These are phyloP conservation scores for Phthorimaea operculella DNA, from an alignment of 1,140 invertebrate species.

Conservation along the genomic window DNA sequence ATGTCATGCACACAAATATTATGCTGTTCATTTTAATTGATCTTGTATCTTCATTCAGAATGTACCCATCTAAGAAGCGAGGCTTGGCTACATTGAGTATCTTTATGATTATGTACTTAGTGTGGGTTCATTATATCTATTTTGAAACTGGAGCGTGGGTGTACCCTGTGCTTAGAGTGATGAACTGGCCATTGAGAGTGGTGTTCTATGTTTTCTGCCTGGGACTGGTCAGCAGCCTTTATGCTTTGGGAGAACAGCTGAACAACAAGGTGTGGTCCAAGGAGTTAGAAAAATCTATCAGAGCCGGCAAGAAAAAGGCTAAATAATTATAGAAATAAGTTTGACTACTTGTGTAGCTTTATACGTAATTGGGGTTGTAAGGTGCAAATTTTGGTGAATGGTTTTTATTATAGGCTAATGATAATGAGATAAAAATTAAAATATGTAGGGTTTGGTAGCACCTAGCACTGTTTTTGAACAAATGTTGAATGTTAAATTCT, in stretches of 20 bases:
- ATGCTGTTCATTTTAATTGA: constrained; percentile 62
- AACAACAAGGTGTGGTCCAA: constrained; percentile 80
- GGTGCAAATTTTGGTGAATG: constrained; percentile 1
- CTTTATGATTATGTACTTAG: constrained; percentile 77
- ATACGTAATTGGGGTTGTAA: neutral
- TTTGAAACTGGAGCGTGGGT: constrained; percentile 83
- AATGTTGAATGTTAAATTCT: neutral
- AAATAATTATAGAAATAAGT: constrained; percentile 39
- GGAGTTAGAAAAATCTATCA: constrained; percentile 68
- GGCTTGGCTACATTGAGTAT: constrained; percentile 70
- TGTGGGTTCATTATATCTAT: constrained; percentile 83
- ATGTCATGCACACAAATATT: constrained; percentile 73
- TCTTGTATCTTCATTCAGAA: constrained; percentile 77
- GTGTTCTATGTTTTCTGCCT: constrained; percentile 77
- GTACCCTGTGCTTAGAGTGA: constrained; percentile 83
- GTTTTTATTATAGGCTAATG: neutral
- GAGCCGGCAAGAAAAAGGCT: constrained; percentile 61
- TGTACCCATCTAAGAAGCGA: constrained; percentile 74
- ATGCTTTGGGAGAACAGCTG: constrained; percentile 76
- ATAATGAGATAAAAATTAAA: neutral
- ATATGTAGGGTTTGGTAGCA: too few relatives aligned
- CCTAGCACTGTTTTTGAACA: neutral
- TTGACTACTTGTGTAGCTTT: neutral
- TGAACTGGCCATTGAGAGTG: constrained; percentile 76
- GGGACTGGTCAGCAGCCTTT: constrained; percentile 70